These are phyloP conservation scores for Aurelia sp. DNA, from an alignment of 30 jellyfish, hydroid and myxozoan species.

Conservation along the genomic window DNA sequence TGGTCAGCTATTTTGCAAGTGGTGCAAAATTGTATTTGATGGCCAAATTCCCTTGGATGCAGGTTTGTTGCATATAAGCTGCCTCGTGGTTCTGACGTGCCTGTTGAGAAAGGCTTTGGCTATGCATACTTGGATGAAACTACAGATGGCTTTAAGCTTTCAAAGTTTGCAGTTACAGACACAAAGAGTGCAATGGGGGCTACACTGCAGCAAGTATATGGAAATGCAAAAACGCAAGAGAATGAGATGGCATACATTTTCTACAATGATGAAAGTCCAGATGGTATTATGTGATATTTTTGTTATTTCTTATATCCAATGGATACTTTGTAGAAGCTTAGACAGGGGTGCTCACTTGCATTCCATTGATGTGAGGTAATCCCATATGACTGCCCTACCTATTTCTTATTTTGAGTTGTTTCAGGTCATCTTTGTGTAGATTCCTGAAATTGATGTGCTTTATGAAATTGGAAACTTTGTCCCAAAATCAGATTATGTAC, in stretches of 20 bases:
- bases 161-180: slow-evolving; percentile 58
- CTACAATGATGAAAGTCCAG: slow-evolving; percentile 91
- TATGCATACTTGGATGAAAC: slow-evolving; percentile 80
- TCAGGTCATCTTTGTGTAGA: too few relatives aligned
- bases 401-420: too few relatives aligned
- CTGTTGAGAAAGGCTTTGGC: slow-evolving; percentile 76
- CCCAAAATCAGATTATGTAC: too few relatives aligned
- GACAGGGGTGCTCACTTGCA: too few relatives aligned
- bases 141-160: slow-evolving; percentile 58
- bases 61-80: slow-evolving; percentile 85
- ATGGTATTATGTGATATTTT: slow-evolving; percentile 58
- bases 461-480: too few relatives aligned
- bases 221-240: slow-evolving; percentile 44
- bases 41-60: too few relatives aligned
- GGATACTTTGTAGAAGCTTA: background rate
- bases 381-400: too few relatives aligned
- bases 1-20: too few relatives aligned
- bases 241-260: slow-evolving; percentile 79
- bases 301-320: background rate
- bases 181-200: slow-evolving; percentile 85
- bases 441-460: too few relatives aligned
- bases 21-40: too few relatives aligned
- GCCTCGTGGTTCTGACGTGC: slow-evolving; percentile 62
- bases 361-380: too few relatives aligned
- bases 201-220: slow-evolving; percentile 90